Evolutionary conservation across 1,140 invertebrate genomes (phyloP).

Genomic region (Lysiphlebus fabarum): DNA sequence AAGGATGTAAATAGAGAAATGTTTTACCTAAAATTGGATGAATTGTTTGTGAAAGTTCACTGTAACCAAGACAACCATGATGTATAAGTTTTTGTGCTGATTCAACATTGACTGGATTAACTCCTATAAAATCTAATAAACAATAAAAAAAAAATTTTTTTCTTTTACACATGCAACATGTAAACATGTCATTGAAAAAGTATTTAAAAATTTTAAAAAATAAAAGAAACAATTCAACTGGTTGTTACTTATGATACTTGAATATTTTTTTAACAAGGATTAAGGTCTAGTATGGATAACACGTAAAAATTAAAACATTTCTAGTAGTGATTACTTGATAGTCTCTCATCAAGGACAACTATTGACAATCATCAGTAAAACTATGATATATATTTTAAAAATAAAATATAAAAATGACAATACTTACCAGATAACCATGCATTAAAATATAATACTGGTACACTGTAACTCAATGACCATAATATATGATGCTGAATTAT

Average conservation of each 20-base stretch:
- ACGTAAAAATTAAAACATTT: too few species aligned
- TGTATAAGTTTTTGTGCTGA: constrained; percentile 36
- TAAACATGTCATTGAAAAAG: not conserved
- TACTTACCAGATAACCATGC: constrained; percentile 50
- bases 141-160: too few species aligned
- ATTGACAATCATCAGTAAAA: not conserved
- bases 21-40: constrained; percentile 51
- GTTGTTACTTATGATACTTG: not conserved
- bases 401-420: not conserved
- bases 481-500: constrained; percentile 54
- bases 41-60: constrained; percentile 48
- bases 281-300: constrained; percentile 46
- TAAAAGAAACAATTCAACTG: too few species aligned
- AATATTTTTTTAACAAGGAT: constrained; percentile 27
- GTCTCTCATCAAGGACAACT: not conserved
- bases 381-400: not conserved
- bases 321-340: not conserved
- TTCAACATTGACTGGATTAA: constrained; percentile 50
- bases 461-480: constrained; percentile 59
- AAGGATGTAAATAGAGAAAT: constrained; percentile 52
- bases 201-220: too few species aligned
- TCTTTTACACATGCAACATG: too few species aligned
- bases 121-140: constrained; percentile 43
- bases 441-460: constrained; percentile 61
- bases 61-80: constrained; percentile 34